Base-by-base conservation (phyloP, 2,797 vertebrate genomes). In the Odontamblyopus lacepedii region DNA sequence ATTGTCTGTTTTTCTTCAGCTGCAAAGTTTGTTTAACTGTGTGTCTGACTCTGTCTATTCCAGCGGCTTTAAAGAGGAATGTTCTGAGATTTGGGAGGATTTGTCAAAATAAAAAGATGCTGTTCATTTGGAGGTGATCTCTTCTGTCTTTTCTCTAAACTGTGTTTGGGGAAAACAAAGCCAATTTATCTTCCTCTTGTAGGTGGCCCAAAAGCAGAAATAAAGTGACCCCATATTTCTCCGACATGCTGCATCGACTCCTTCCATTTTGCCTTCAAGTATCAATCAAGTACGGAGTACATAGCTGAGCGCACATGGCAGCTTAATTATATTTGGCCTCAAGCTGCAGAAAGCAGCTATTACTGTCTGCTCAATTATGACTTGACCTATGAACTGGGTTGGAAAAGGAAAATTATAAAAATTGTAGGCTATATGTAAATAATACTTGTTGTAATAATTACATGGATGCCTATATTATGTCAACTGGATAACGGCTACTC, bases 311-410 rank as follows among this genome's bases (percentile, higher is more conserved):
- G 66, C 69, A 79, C 79, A 56, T 84, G 83, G 74, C 83, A 87
- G 80, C 53, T 78, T 87, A 77, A 88, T 86, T 89, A 82, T 80
- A 76, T 81, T 86, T 81, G 69, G 77, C 84, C 74, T 41, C 4
- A 68, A 86, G 81, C 77, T 64, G 69, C 50, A 78, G 60, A 77
- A 84, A 79, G 73, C 50, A 74, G 56, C 81, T 70, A 87, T 89
- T 82, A 83, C 29, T 75, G 50, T 53, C 55, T 74, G 38, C 51
- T 66, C 70, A 64, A 77, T 69, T 59, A 73, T 30, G 59, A 74
- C 59, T 70, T 78, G 67, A 56, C n/a, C 51, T 68, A 63, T 51
- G 41, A 30, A 50, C 41, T 26, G 4, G 32, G 68, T 67, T 76
- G 15, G 61, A 67, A 35, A 67, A 67, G 71, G 71, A 76, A 51